Evolutionary conservation across 1,140 invertebrate genomes (phyloP).

Genomic region (Drosophila burlai): DNA sequence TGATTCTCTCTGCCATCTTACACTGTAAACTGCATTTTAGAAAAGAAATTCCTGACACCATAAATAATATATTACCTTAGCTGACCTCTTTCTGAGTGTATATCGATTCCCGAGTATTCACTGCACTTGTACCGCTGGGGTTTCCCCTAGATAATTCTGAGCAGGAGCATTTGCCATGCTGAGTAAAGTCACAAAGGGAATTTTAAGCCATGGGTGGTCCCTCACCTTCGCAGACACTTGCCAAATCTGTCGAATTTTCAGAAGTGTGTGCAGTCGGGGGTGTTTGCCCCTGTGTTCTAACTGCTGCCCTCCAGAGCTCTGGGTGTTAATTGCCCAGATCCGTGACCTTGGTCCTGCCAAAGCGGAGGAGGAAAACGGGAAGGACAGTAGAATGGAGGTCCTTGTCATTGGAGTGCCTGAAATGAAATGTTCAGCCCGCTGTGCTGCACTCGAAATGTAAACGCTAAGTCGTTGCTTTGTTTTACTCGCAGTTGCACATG

Average conservation of each 20-base stretch:
- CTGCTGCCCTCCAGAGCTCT: conserved; percentile 30
- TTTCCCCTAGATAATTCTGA: conserved; percentile 17
- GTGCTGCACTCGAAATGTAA: conserved; percentile 56
- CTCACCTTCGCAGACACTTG: conserved; percentile 60
- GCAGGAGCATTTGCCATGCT: conserved; percentile 30
- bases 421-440: conserved; percentile 16
- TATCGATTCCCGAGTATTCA: neutral
- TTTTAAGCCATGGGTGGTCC: conserved; percentile 44
- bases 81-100: neutral
- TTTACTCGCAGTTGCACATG: conserved; percentile 23
- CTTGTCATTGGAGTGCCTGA: conserved; percentile 67
- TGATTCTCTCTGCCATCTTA: neutral
- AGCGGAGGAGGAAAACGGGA: conserved; percentile 8
- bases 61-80: too few relatives aligned
- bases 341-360: conserved; percentile 54
- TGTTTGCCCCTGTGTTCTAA: conserved; percentile 45
- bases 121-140: conserved; percentile 20
- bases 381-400: conserved; percentile 38
- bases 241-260: conserved; percentile 44
- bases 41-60: neutral
- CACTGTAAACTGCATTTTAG: conserved; percentile 8
- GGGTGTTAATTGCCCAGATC: conserved; percentile 61
- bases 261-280: conserved; percentile 15
- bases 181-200: conserved; percentile 31
- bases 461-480: conserved; percentile 36